These are phyloP conservation scores for Gandaritis pyraliata DNA, from an alignment of 2,888 invertebrate genomes.

Conservation along the genomic window DNA sequence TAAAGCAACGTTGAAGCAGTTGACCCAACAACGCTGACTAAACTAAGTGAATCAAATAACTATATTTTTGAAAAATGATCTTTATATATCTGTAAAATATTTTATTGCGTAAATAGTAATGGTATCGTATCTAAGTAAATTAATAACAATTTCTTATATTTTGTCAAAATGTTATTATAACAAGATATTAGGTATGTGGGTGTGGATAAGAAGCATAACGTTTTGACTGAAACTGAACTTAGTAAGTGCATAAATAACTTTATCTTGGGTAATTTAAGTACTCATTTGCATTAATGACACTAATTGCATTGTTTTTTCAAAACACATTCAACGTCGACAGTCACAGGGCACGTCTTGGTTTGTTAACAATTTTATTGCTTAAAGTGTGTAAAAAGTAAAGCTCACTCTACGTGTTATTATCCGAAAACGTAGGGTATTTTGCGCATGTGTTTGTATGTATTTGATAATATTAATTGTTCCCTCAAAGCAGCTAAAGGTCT, in stretches of 20 bases:
- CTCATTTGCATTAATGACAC: constrained; percentile 10
- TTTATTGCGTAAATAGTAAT: neutral
- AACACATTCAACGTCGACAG: neutral
- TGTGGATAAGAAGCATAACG: constrained; percentile 9
- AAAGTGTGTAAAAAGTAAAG: too few species aligned
- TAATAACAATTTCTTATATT: neutral
- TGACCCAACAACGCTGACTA: constrained; percentile 8
- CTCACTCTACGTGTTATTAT: too few species aligned
- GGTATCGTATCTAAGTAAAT: neutral
- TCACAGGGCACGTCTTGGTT: too few species aligned
- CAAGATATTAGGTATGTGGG: neutral
- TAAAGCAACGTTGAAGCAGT: constrained; percentile 18
- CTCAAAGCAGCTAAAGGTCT: too few species aligned
- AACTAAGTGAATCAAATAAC: neutral
- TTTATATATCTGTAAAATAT: neutral
- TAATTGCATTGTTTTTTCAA: constrained; percentile 17
- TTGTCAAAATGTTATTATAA: constrained; percentile 6
- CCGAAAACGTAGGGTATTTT: too few species aligned
- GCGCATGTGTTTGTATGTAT: too few species aligned
- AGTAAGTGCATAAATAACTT: constrained; percentile 11
- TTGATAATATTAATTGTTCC: too few species aligned
- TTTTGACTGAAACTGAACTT: constrained; percentile 6
- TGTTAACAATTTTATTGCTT: too few species aligned
- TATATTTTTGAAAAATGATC: neutral
- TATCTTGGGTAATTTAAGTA: constrained; percentile 7